Percentiles rank a stretch among this genome's conserved stretches.
Conservation (phyloP, 2,888 invertebrate genomes). For the Drosophila ustulata region DNA sequence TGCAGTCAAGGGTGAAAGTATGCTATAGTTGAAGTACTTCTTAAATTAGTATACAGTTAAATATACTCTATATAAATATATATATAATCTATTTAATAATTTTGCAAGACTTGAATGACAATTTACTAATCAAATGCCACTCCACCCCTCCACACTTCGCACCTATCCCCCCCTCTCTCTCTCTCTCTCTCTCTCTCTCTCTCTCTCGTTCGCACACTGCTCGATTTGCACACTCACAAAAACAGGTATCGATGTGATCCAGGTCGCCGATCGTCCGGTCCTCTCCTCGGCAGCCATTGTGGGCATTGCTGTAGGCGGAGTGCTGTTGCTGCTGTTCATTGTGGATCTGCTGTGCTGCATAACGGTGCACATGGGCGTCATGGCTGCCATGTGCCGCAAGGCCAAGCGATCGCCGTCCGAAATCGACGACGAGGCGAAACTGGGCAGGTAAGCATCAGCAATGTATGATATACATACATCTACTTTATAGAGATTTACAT, state of each 20-base stretch:
- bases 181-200: slow-evolving; percentile 4
- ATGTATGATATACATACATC: no score
- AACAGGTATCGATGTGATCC: slow-evolving; percentile 83
- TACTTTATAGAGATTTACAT: not conserved
- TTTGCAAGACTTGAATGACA: slow-evolving; percentile 50
- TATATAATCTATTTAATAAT: slow-evolving; percentile 15
- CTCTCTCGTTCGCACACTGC: not conserved
- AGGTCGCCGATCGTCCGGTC: slow-evolving; percentile 82
- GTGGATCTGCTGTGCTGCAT: slow-evolving; percentile 94
- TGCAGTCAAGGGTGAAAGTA: slow-evolving; percentile 27
- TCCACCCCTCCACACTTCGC: slow-evolving; percentile 13
- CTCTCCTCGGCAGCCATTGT: slow-evolving; percentile 89
- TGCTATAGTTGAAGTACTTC: slow-evolving; percentile 33
- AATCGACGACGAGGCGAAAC: slow-evolving; percentile 92
- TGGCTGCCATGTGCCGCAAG: slow-evolving; percentile 89
- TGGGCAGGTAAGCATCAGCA: slow-evolving; percentile 90
- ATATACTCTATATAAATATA: slow-evolving; percentile 20
- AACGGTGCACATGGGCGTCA: slow-evolving; percentile 88
- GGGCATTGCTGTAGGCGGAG: slow-evolving; percentile 93
- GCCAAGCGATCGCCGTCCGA: slow-evolving; percentile 85
- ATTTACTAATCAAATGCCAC: slow-evolving; percentile 61
- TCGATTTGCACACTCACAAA: slow-evolving; percentile 1
- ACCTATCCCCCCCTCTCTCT: slow-evolving; percentile 18
- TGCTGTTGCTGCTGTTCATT: slow-evolving; percentile 91
- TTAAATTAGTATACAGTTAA: slow-evolving; percentile 29